Percentiles rank a stretch among this genome's conserved stretches.
Evolutionary conservation across 2,888 invertebrate species (phyloP).

Genomic region (Boloria euphrosyne): DNA sequence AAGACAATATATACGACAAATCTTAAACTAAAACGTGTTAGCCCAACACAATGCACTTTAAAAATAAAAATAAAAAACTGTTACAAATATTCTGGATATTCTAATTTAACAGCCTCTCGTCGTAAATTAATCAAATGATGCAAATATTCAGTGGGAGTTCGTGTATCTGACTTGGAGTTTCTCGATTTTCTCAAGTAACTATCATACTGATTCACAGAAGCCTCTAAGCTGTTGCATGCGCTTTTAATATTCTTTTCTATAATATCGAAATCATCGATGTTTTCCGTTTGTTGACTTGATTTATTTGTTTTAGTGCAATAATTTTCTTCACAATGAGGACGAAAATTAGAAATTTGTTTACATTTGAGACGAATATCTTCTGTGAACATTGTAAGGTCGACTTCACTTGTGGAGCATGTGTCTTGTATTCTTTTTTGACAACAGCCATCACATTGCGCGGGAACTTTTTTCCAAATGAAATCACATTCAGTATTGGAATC

Average conservation of each 20-base stretch:
- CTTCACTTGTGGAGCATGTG: conserved; percentile 1
- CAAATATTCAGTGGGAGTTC: conserved; percentile 81
- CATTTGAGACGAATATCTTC: background rate
- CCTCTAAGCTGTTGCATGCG: conserved; percentile 63
- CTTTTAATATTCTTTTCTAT: conserved; percentile 57
- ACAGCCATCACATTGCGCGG: background rate
- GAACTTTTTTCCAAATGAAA: background rate
- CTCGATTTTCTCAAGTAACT: conserved; percentile 50
- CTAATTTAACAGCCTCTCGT: conserved; percentile 74
- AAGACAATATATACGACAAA: no score
- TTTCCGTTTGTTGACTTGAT: background rate
- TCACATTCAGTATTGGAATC: conserved; percentile 27
- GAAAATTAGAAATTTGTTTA: background rate
- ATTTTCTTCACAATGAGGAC: conserved; percentile 1
- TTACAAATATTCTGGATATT: conserved; percentile 40
- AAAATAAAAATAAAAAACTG: no score
- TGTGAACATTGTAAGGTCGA: background rate
- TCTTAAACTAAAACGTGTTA: no score
- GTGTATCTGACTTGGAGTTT: conserved; percentile 26
- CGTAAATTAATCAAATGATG: conserved; percentile 81
- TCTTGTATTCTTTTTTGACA: conserved; percentile 1
- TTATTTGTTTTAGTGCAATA: background rate
- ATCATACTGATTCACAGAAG: conserved; percentile 60
- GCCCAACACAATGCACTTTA: no score
- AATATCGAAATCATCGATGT: conserved; percentile 19